phyloP scores from a whole-genome alignment of 2,113 vertebrate species.

The Amazona vittata region DNA sequence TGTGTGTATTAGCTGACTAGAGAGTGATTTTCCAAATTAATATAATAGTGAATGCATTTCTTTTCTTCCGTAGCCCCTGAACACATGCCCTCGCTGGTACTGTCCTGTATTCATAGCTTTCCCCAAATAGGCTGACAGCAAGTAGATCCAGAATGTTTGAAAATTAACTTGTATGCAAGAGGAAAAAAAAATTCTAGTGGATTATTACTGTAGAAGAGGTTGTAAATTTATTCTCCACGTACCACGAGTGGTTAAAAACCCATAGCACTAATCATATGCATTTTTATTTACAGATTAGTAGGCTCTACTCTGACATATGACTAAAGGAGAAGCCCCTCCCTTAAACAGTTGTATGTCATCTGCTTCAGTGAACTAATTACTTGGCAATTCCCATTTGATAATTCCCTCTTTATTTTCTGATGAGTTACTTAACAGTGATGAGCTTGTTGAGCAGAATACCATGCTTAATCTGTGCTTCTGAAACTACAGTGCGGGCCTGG shows the following conservation, averaged over 20 bases:
- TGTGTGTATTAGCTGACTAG: not conserved
- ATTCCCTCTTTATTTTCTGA: conserved; percentile 83
- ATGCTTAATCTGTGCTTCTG: conserved; percentile 68
- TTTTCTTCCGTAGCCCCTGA: not conserved
- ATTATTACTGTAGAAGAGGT: not conserved
- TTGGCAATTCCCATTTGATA: conserved; percentile 83
- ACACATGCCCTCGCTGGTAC: not conserved
- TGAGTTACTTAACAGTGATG: conserved; percentile 83
- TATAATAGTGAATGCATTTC: not conserved
- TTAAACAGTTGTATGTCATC: conserved; percentile 78
- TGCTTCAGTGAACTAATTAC: conserved; percentile 83
- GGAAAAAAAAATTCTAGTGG: not conserved
- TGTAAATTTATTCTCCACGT: not conserved
- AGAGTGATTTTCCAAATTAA: not conserved
- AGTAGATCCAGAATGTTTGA: not conserved
- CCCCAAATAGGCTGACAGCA: not conserved
- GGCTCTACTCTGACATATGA: conserved; percentile 73
- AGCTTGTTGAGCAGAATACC: conserved; percentile 72
- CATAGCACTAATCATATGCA: conserved; percentile 5
- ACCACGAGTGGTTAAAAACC: not conserved
- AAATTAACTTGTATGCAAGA: not conserved
- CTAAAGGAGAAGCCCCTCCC: conserved; percentile 73
- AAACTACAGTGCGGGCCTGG: conserved; percentile 44
- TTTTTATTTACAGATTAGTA: conserved; percentile 80
- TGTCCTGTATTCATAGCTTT: not conserved